Evolutionary conservation across 2,888 invertebrate genomes (phyloP), one percentile per base, ranked within the genome.

Genomic region (Rugalucina vietnamica): DNA sequence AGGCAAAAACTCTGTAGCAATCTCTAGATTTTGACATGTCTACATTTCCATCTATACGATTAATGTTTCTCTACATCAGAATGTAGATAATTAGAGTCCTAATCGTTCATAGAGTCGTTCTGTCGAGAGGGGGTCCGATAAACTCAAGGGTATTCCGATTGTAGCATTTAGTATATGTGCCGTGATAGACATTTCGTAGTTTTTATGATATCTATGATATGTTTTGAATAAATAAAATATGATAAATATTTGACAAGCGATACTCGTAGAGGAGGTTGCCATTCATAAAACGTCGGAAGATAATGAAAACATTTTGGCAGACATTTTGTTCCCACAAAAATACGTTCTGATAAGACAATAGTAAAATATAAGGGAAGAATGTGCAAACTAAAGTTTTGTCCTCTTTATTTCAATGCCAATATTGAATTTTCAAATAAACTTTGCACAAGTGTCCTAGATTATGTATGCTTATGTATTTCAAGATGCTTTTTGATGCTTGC

Each of bases 241-340:
- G 65, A 65, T 65, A 65, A 65, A 65, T 65, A 65, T 65, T 65
- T 65, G 65, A 65, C 65, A 65, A 65, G 65, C 34, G 65, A 65
- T 65, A 65, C 24, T 34, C 14, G 34, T 21, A 34, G 32, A 8
- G 65, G 65, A 65, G 34, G 34, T 34, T 65, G 65, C 65, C 65
- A 65, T 65, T 65, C 65, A 65, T 65, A 65, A 65, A 65, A 65
- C 65, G 65, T 21, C 65, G 8, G 29, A 21, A 65, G 65, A 65
- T 65, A 65, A 65, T 65, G 65, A n/a, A 34, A 65, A 65, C 65
- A 24, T 65, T 65, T 65, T 65, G 65, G 65, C 65, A 65, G 65
- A 65, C 32, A 4, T 65, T 65, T 65, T 29, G 10, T 65, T 65
- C 65, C 21, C 12, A 34, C 34, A 65, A 65, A n/a, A n/a, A n/a